These are phyloP conservation scores for Turritopsis dohrnii DNA, from an alignment of 30 jellyfish, hydroid and myxozoan species.

Conservation along the genomic window DNA sequence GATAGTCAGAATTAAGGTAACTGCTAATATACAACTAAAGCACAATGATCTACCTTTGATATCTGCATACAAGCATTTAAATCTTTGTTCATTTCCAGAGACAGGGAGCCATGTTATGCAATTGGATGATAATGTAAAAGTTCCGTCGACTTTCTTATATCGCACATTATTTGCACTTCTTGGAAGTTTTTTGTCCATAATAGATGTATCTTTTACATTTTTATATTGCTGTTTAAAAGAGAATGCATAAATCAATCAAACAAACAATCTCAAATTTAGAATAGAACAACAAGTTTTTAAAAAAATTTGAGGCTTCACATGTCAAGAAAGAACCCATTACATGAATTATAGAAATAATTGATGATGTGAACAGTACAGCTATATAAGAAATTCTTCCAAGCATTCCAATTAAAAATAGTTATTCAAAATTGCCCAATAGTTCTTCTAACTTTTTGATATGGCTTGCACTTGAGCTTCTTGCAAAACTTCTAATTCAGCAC, in stretches of 20 bases:
- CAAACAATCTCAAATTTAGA: not conserved
- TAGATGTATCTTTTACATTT: not conserved
- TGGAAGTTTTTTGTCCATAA: constrained; percentile 3
- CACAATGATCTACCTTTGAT: constrained; percentile 57
- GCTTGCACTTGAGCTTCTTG: constrained; percentile 28
- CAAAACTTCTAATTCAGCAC: constrained; percentile 18
- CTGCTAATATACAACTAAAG: not conserved
- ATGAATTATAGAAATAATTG: no score
- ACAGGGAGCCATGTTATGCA: constrained; percentile 54
- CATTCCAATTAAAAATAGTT: no score
- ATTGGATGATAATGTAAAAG: constrained; percentile 42
- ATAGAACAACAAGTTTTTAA: no score
- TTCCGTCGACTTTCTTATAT: constrained; percentile 77
- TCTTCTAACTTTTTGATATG: not conserved
- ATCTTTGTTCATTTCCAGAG: constrained; percentile 30
- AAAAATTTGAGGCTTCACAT: no score
- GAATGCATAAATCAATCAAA: not conserved
- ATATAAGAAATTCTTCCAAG: no score
- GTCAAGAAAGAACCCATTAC: no score
- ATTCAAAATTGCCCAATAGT: not conserved
- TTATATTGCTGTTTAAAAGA: not conserved
- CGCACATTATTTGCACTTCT: constrained; percentile 32
- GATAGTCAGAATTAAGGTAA: not conserved
- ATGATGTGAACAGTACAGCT: no score
- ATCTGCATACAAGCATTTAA: constrained; percentile 71